Evolutionary conservation across 2,888 invertebrate species (phyloP).

Genomic region (Nephrotoma guestfalica): DNA sequence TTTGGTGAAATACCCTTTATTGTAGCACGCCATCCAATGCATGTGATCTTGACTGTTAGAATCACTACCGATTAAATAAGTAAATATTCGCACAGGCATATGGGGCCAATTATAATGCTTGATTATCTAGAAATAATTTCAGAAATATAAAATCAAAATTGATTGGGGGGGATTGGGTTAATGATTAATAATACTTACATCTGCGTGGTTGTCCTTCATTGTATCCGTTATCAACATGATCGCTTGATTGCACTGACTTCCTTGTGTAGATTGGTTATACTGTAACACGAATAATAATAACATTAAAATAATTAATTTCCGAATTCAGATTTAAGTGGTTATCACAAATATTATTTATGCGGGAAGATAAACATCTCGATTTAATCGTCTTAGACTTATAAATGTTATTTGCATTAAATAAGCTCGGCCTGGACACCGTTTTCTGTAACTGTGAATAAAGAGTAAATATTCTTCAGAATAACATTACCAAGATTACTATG

Average conservation of each 20-base stretch:
- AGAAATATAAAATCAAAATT: constrained; percentile 16
- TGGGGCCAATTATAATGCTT: constrained; percentile 82
- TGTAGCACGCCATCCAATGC: constrained; percentile 90
- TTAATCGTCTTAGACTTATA: too few relatives aligned
- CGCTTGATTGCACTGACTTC: constrained; percentile 94
- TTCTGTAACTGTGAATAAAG: too few relatives aligned
- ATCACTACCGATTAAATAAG: constrained; percentile 89
- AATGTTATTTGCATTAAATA: too few relatives aligned
- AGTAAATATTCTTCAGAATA: too few relatives aligned
- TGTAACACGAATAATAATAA: constrained; percentile 23
- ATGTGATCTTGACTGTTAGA: constrained; percentile 74
- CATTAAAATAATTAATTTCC: neutral
- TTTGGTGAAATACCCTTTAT: constrained; percentile 76
- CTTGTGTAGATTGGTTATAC: constrained; percentile 72
- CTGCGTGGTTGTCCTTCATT: constrained; percentile 53
- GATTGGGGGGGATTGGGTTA: neutral
- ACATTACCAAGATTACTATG: too few relatives aligned
- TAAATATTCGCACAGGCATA: constrained; percentile 89
- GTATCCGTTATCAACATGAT: constrained; percentile 96
- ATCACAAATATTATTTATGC: neutral
- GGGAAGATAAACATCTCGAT: too few relatives aligned
- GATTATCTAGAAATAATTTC: constrained; percentile 40
- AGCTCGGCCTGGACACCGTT: too few relatives aligned
- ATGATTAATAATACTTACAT: constrained; percentile 25
- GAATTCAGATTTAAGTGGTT: neutral